Base-by-base conservation (phyloP, 2,888 invertebrate genomes). In the Dusona sp. region DNA sequence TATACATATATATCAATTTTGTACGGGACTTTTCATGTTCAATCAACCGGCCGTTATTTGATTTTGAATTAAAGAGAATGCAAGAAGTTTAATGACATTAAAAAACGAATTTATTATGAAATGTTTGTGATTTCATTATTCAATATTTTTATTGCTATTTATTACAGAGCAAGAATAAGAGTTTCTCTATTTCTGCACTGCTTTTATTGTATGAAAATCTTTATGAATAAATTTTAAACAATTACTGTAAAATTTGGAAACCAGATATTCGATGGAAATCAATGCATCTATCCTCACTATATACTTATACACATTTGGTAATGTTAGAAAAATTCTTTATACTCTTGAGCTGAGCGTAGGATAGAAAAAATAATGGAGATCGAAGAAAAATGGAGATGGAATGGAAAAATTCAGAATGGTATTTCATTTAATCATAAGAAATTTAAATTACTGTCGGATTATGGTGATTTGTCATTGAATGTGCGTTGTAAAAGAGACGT, bases 391-490 rank as follows among this genome's bases (percentile, higher is more conserved):
- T 68, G 13, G 9, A 25, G 19, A 19, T 70, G 16, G 7, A n/a
- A 72, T n/a, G 36, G 36, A 54, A 16, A n/a, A 38, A 38, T 73
- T 54, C 22, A 8, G 13, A 54, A 38, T 73, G 33, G 54, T 38
- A 22, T 36, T 9, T 57, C 33, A 67, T 70, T 85, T 70, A 48
- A 42, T 65, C 29, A 54, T 8, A 70, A 72, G 57, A 51, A 78
- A 51, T 78, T 25, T 13, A 67, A 67, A 67, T 51, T 19, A 67
- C 45, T 38, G 68, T 36, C 45, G 38, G 38, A 64, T 51, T 22
- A 29, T 68, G 25, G 36, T 25, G 54, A 68, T 68, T 79, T 68
- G 51, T 25, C 54, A 68, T 68, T 36, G 68, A 81, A 67, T 75
- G 74, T 45, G 22, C 45, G n/a, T 42, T 54, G 42, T 33, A 25